Conservation (phyloP, 2,797 vertebrate genomes). For the Scolopax rusticola region DNA sequence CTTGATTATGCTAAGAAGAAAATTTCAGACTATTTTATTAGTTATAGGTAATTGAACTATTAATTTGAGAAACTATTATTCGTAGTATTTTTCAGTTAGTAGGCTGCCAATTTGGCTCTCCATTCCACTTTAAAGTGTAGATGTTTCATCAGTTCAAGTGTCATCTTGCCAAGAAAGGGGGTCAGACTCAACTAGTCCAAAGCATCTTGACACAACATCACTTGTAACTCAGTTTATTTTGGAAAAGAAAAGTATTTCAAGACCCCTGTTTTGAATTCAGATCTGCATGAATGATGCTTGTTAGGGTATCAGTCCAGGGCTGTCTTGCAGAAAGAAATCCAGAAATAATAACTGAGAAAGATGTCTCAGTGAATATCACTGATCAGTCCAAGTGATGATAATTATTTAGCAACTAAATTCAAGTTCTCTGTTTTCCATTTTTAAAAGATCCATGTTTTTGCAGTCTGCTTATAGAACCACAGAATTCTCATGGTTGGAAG, state of each 20-base stretch:
- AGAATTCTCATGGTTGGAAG: no score
- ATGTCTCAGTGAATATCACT: background rate
- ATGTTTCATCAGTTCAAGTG: conserved; percentile 13
- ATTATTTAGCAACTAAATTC: background rate
- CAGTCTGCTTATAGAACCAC: background rate
- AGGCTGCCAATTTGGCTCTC: background rate
- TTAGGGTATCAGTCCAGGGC: background rate
- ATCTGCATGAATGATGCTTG: background rate
- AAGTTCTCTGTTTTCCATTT: background rate
- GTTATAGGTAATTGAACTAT: background rate
- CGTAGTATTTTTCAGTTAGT: background rate
- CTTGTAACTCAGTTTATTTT: background rate
- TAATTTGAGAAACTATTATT: background rate
- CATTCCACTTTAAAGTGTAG: background rate
- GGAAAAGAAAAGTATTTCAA: conserved; percentile 10
- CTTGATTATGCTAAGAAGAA: background rate
- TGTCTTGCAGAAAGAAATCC: background rate
- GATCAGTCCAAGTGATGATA: background rate
- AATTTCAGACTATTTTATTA: background rate
- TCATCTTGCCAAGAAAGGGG: background rate
- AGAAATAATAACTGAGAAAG: background rate
- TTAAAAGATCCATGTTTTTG: background rate
- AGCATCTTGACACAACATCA: background rate
- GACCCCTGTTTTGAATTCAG: background rate
- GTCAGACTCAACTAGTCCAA: background rate